phyloP scores from a whole-genome alignment of 35 echinoderm and acorn worm genomes.

The Patiria miniata region DNA sequence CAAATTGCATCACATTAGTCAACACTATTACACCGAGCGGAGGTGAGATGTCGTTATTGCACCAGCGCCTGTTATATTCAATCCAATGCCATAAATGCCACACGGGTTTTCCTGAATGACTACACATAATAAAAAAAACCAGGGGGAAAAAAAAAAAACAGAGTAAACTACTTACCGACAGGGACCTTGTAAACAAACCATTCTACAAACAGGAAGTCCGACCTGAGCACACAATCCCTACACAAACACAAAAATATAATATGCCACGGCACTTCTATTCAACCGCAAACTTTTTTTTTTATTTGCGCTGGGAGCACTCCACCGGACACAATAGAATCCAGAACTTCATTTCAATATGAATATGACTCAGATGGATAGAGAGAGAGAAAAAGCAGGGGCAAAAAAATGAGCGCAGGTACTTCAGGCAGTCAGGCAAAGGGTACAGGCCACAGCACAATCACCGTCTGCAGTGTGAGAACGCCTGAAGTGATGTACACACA shows the following conservation, averaged over 20 bases:
- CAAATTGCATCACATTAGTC: too few species aligned
- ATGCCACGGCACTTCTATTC: conserved; percentile 9
- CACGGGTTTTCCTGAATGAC: conserved; percentile 1
- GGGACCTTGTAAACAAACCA: conserved; percentile 30
- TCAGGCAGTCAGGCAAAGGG: too few species aligned
- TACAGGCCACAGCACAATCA: too few species aligned
- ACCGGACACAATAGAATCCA: neutral
- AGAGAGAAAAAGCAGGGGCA: neutral
- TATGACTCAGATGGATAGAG: neutral
- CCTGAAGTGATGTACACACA: neutral
- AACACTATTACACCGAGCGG: too few species aligned
- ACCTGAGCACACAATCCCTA: conserved; percentile 27
- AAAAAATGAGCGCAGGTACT: too few species aligned
- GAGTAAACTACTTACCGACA: conserved; percentile 19
- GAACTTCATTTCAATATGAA: conserved; percentile 27
- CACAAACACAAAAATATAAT: conserved; percentile 30
- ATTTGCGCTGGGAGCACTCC: conserved; percentile 12
- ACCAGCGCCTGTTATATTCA: conserved; percentile 19
- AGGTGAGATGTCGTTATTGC: neutral
- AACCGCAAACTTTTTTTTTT: conserved; percentile 1
- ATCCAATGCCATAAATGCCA: neutral
- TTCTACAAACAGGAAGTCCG: conserved; percentile 22
- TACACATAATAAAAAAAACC: too few species aligned
- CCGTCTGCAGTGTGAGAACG: neutral
- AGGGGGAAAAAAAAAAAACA: too few species aligned